A percentile compares a stretch with the other conserved stretches of the same genome.
phyloP scores from a whole-genome alignment of 2,113 vertebrate genomes.

The Nymphicus hollandicus region DNA sequence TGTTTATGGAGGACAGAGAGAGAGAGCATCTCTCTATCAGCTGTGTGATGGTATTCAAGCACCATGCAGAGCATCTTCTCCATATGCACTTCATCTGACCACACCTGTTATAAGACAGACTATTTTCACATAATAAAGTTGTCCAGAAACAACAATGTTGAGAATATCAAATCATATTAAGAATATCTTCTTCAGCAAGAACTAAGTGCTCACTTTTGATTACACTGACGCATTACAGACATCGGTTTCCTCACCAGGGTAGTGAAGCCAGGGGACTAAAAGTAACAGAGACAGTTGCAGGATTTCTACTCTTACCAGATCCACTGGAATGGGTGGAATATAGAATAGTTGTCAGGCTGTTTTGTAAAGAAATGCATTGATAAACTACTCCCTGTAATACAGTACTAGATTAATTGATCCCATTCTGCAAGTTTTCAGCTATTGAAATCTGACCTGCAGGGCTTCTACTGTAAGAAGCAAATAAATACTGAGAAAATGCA shows the following conservation, averaged over 20 bases:
- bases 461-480: background rate
- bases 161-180: background rate
- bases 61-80: background rate
- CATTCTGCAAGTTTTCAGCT: background rate
- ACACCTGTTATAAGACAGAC: background rate
- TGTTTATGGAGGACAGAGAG: background rate
- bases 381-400: background rate
- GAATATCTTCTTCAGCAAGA: background rate
- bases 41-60: fast-evolving
- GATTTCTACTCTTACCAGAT: background rate
- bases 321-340: background rate
- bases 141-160: background rate
- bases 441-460: background rate
- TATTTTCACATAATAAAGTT: background rate
- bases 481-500: background rate
- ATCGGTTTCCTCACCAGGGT: background rate
- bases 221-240: background rate
- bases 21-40: background rate
- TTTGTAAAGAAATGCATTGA: background rate
- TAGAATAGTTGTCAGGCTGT: background rate
- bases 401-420: background rate
- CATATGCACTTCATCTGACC: background rate
- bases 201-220: background rate
- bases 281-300: background rate
- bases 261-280: background rate